A percentile compares a stretch with the other conserved stretches of the same genome.
Evolutionary conservation across 2,888 invertebrate species (phyloP).

Genomic region (Campoletis raptor): DNA sequence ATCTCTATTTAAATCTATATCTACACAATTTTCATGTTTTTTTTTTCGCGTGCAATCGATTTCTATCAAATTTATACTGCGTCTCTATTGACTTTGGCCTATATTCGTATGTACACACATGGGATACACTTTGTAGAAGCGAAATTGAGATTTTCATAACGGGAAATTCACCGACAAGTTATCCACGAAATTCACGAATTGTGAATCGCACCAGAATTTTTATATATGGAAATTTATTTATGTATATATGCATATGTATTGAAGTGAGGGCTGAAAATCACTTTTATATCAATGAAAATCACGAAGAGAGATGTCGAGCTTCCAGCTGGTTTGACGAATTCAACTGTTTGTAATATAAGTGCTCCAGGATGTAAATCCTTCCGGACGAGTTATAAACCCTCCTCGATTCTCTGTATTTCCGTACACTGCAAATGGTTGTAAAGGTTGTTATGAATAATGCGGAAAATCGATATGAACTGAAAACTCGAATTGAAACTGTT

Average conservation of each 20-base stretch:
- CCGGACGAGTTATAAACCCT: background rate
- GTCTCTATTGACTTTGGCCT: constrained; percentile 37
- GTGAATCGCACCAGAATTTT: background rate
- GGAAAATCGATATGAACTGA: background rate
- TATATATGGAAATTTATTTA: background rate
- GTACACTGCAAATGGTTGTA: background rate
- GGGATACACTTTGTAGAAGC: constrained; percentile 19
- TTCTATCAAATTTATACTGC: constrained; percentile 1
- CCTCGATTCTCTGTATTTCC: background rate
- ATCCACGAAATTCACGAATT: constrained; percentile 11
- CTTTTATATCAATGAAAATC: constrained; percentile 37
- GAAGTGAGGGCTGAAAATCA: background rate
- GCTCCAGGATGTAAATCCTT: background rate
- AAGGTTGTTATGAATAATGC: background rate
- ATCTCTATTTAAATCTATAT: background rate
- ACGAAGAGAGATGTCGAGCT: constrained; percentile 24
- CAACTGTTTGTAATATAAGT: constrained; percentile 28
- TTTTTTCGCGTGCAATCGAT: constrained; percentile 3
- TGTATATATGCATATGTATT: background rate
- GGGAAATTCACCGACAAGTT: constrained; percentile 40
- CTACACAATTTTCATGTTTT: background rate
- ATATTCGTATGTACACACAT: constrained; percentile 1
- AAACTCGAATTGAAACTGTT: background rate
- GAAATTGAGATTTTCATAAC: constrained; percentile 58
- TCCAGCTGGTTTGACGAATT: constrained; percentile 24